phyloP scores from a whole-genome alignment of 2,888 invertebrate species.

The Pseudanteris insignis region DNA sequence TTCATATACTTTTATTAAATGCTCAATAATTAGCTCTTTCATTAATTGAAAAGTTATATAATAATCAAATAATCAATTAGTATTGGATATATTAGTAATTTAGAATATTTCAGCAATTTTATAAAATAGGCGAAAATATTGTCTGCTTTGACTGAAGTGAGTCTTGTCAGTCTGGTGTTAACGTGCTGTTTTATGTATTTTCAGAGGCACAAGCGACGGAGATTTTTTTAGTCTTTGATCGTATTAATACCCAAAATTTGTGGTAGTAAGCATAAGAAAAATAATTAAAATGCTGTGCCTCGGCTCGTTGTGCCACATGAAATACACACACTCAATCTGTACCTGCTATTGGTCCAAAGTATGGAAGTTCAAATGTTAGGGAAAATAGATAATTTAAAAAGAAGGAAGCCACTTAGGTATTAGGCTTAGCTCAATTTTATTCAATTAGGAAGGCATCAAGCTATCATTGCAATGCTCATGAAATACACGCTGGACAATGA shows the following conservation, averaged over 20 bases:
- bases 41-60: too few species aligned
- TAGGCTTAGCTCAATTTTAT: constrained; percentile 51
- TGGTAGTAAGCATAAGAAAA: constrained; percentile 60
- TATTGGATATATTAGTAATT: constrained; percentile 44
- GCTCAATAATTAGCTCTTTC: too few species aligned
- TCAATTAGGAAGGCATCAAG: constrained; percentile 51
- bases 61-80: too few species aligned
- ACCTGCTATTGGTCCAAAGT: constrained; percentile 65
- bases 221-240: too few species aligned
- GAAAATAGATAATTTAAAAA: constrained; percentile 49
- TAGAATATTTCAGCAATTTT: constrained; percentile 58
- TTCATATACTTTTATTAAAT: too few species aligned
- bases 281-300: constrained; percentile 66
- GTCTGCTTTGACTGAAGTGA: constrained; percentile 49
- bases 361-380: constrained; percentile 62
- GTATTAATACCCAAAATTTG: constrained; percentile 30
- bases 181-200: constrained; percentile 66
- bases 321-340: constrained; percentile 65
- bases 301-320: constrained; percentile 63
- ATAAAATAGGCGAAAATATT: too few species aligned
- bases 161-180: constrained; percentile 66
- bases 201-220: constrained; percentile 67
- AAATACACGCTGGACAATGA: constrained; percentile 47
- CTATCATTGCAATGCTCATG: constrained; percentile 54
- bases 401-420: constrained; percentile 47